Evolutionary conservation across 1,140 invertebrate genomes (phyloP).

Genomic region (Drosophila kepulauana): DNA sequence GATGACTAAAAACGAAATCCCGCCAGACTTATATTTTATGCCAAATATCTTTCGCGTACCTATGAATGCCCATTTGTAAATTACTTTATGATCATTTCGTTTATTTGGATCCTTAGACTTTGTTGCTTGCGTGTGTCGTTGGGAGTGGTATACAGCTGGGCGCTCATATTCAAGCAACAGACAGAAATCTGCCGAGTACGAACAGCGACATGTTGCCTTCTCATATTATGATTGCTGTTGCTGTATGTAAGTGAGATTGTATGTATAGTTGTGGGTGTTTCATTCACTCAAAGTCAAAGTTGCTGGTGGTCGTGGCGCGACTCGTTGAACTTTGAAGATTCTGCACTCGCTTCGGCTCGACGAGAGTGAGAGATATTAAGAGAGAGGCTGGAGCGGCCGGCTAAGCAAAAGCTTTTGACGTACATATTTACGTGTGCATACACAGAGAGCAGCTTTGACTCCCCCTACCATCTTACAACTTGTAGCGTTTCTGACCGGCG

Average conservation of each 20-base stretch:
- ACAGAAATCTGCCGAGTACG: not conserved
- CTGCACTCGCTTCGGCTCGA: constrained; percentile 4
- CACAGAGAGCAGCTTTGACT: constrained; percentile 16
- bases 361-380: constrained; percentile 21
- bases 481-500: constrained; percentile 47
- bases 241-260: not conserved
- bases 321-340: constrained; percentile 71
- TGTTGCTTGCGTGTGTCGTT: constrained; percentile 28
- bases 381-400: not conserved
- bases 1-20: not conserved
- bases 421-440: constrained; percentile 18
- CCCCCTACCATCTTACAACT: constrained; percentile 34
- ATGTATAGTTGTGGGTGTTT: constrained; percentile 28
- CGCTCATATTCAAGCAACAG: constrained; percentile 63
- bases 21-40: constrained; percentile 9
- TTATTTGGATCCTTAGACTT: constrained; percentile 34
- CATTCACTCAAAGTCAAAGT: constrained; percentile 40
- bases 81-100: constrained; percentile 59
- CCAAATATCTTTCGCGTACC: constrained; percentile 33
- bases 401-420: constrained; percentile 55
- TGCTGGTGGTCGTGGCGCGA: constrained; percentile 42
- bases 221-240: not conserved
- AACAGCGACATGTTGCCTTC: constrained; percentile 47
- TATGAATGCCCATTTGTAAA: constrained; percentile 75
- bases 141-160: constrained; percentile 68